Conservation (phyloP, 2,113 vertebrate species). For the Fulmarus glacialis region DNA sequence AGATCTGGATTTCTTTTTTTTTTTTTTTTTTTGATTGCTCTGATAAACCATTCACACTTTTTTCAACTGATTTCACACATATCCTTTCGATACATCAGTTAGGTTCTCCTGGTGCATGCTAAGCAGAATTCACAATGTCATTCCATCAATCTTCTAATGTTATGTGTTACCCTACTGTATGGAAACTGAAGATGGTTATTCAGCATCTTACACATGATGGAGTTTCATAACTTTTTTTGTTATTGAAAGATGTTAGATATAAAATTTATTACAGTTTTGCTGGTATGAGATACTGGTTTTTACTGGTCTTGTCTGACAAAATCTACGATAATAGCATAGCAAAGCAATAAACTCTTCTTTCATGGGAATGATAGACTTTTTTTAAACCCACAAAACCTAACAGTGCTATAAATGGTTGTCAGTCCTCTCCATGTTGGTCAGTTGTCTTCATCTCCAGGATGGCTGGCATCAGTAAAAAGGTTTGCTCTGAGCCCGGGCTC, state of each 20-base stretch:
- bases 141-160: conserved; percentile 11
- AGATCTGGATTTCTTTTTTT: background rate
- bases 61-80: conserved; percentile 54
- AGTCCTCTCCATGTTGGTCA: background rate
- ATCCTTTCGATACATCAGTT: conserved; percentile 42
- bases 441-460: background rate
- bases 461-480: background rate
- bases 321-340: background rate
- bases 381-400: background rate
- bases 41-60: conserved; percentile 54
- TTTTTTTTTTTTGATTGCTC: background rate
- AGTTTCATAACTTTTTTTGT: background rate
- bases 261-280: background rate
- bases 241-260: background rate
- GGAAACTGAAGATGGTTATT: background rate
- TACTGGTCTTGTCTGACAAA: background rate
- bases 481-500: background rate
- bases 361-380: background rate
- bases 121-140: conserved; percentile 29
- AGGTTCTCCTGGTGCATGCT: background rate
- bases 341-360: background rate
- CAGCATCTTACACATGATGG: background rate
- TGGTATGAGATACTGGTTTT: background rate
- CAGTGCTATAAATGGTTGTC: background rate
- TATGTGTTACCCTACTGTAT: conserved; percentile 1